Base-by-base conservation (phyloP, 2,888 invertebrate species). In the Ariolimax columbianus region DNA sequence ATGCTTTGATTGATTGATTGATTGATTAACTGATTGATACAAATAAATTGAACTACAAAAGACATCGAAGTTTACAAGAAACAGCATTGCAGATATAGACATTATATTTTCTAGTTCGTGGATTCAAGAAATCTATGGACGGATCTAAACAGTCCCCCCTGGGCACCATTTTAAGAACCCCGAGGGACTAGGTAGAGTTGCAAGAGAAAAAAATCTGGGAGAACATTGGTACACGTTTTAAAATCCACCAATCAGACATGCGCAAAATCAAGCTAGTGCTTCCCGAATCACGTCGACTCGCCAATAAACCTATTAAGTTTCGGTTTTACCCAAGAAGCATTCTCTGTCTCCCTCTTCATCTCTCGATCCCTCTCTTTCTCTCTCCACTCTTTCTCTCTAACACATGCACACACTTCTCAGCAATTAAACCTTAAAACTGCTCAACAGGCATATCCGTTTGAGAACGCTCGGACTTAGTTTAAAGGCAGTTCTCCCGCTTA, bases 301-400 rank as follows among this genome's bases (percentile, higher is more conserved):
- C 77, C 85, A 73, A 73, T 73, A 73, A 73, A 73, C 73, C 43
- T 73, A 73, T 73, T 73, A 40, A 73, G 73, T 73, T 73, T 73
- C 73, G 73, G 73, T 73, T 73, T 73, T 73, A 73, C 73, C 73
- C 73, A 73, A 47, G 43, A 38, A 73, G 30, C 43, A n/a, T 47
- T 43, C 47, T 43, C 26, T 43, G 11, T n/a, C 47, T 43, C 7
- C n/a, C 43, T 43, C 73, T 43, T 30, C 9, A n/a, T 43, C 43
- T 30, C 73, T 9, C 43, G n/a, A 43, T 47, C 47, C n/a, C 73
- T 47, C 43, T 40, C 72, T 40, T 26, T 40, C 72, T 40, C 72
- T 40, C 72, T 19, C 70, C 70, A 19, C 38, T 38, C 70, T 40
- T 36, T 73, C 73, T 73, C 26, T 73, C 73, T 43, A 9, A 36